Evolutionary conservation across 2,888 invertebrate species (phyloP).

Genomic region (Sinohyriopsis cumingii): DNA sequence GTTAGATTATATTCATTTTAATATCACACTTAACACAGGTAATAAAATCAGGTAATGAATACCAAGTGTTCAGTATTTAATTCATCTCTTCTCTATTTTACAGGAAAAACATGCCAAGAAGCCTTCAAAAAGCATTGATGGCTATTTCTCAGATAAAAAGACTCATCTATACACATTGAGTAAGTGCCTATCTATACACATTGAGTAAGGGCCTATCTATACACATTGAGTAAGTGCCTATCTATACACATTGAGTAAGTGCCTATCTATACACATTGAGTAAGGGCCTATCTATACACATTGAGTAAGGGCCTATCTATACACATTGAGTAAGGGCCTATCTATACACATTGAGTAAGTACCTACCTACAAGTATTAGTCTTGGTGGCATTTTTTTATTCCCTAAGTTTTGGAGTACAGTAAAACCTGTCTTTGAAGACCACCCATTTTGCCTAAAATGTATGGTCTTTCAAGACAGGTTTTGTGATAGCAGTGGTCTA

Average conservation of each 20-base stretch:
- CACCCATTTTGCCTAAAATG: too few species aligned
- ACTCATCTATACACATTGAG: conserved; percentile 88
- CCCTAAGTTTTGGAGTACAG: neutral
- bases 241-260: conserved; percentile 81
- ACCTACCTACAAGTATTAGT: too few species aligned
- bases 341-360: conserved; percentile 81
- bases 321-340: conserved; percentile 79
- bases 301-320: conserved; percentile 80
- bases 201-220: conserved; percentile 80
- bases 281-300: conserved; percentile 89
- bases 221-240: conserved; percentile 79
- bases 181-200: conserved; percentile 79
- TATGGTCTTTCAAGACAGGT: too few species aligned
- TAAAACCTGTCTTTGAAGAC: too few species aligned
- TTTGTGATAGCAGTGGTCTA: too few species aligned
- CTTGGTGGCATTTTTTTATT: neutral
- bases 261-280: too few species aligned
- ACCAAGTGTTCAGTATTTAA: too few species aligned
- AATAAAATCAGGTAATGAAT: too few species aligned
- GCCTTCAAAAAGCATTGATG: conserved; percentile 79
- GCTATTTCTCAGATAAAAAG: conserved; percentile 86
- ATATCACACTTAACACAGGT: too few species aligned
- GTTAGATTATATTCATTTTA: too few species aligned
- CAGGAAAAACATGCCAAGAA: conserved; percentile 96
- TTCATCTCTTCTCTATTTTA: conserved; percentile 19